Percentiles rank a stretch among this genome's conserved stretches.
Evolutionary conservation across 2,888 invertebrate species (phyloP).

Genomic region (Cynaeus angustus): DNA sequence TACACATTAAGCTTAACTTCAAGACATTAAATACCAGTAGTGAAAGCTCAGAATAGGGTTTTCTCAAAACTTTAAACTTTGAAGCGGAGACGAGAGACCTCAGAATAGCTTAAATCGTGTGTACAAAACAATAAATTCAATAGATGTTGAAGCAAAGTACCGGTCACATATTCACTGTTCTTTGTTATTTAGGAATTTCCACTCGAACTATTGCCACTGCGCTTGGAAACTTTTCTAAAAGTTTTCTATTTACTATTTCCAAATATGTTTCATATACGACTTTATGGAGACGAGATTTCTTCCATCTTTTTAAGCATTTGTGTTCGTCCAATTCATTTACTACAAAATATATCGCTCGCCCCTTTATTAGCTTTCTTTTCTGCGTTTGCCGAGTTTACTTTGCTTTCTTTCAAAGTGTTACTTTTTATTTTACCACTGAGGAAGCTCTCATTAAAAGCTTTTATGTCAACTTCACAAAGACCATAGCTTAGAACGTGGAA

Average conservation of each 20-base stretch:
- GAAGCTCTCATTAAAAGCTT: conserved; percentile 43
- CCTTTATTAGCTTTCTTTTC: conserved; percentile 34
- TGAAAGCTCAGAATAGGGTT: conserved; percentile 34
- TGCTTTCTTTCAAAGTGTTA: conserved; percentile 31
- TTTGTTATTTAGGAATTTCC: conserved; percentile 63
- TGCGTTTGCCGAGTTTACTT: conserved; percentile 17
- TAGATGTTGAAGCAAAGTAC: conserved; percentile 57
- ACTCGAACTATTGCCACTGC: conserved; percentile 54
- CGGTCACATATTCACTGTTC: conserved; percentile 55
- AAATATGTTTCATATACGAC: conserved; percentile 47
- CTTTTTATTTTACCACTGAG: conserved; percentile 35
- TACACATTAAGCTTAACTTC: conserved; percentile 23
- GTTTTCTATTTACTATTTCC: conserved; percentile 38
- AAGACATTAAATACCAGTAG: conserved; percentile 27
- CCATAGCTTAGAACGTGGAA: conserved; percentile 17
- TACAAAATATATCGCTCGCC: conserved; percentile 31
- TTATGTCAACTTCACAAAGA: conserved; percentile 41
- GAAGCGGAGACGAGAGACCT: conserved; percentile 41
- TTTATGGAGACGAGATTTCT: conserved; percentile 44
- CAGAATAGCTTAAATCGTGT: conserved; percentile 55
- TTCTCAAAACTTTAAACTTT: conserved; percentile 41
- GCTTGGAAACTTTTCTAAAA: conserved; percentile 41
- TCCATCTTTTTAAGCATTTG: conserved; percentile 37
- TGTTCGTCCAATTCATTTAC: conserved; percentile 42
- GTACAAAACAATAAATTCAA: conserved; percentile 61